Base-by-base conservation (phyloP, 2,113 vertebrate species). In the Microtus pennsylvanicus region DNA sequence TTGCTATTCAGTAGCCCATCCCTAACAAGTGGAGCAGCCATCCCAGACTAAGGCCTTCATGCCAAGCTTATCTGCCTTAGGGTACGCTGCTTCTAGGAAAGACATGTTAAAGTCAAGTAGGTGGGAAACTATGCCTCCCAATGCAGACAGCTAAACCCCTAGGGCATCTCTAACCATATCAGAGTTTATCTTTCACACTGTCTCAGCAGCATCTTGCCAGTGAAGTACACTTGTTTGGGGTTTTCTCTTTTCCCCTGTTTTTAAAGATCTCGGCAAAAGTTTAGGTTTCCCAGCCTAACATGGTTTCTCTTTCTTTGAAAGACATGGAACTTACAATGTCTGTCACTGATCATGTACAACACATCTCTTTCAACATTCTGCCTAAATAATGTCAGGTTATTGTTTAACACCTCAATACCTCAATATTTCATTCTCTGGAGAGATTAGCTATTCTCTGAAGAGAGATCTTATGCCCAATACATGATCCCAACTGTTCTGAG, bases 241-340 rank as follows among this genome's bases (percentile, higher is more conserved):
- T 65, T 86, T 47, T 93, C 50, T 92, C 3, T 72, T 78, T 63
- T 80, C 17, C 89, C 14, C 17, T 78, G 33, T n/a, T 93, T 93
- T 75, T 93, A 94, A 96, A 94, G 22, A 78, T 78, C 12, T 94
- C 8, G 30, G 69, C 9, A 10, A 45, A 90, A 78, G 21, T 69
- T 93, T 94, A 45, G 24, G 61, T 87, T 96, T 93, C 16, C 72
- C 35, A 77, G 21, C 19, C n/a, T 81, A 94, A 94, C 87, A 72
- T 81, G 9, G 78, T 95, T 70, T 67, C 30, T 94, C n/a, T 22
- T 90, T 96, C 78, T 67, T 63, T 93, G 52, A 10, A 82, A 93
- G 19, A 88, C 86, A 61, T 33, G 75, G 17, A 3, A 82, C 70
- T 94, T 83, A 69, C 10, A 74, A 35, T 45, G 30, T 72, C 55